Conservation (phyloP, 2,113 vertebrate genomes). For the Gymnocephalus cernua region DNA sequence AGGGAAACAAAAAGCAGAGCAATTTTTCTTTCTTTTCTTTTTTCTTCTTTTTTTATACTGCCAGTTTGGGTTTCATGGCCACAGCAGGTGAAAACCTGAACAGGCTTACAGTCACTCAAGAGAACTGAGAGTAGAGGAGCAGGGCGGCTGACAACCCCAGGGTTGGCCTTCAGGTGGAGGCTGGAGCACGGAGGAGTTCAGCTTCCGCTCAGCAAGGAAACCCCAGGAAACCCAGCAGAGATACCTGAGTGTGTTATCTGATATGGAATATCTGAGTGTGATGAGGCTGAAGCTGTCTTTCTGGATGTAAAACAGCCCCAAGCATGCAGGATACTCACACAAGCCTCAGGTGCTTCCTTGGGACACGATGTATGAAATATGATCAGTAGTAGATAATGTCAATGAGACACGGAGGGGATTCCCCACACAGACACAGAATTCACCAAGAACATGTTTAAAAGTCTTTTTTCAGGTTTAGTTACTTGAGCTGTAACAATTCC, state of each 20-base stretch:
- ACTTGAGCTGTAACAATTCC: too few relatives aligned
- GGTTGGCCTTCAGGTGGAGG: conserved; percentile 10
- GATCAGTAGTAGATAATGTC: conserved; percentile 9
- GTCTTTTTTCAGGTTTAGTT: not conserved
- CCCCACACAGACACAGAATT: not conserved
- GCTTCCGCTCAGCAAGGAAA: conserved; percentile 32
- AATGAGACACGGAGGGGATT: not conserved
- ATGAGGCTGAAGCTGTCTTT: conserved; percentile 33
- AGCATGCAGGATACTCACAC: not conserved
- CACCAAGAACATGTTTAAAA: not conserved
- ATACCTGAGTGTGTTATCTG: conserved; percentile 35
- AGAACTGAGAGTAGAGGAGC: conserved; percentile 17
- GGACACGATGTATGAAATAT: not conserved
- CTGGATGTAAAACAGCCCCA: conserved; percentile 13
- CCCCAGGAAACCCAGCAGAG: conserved; percentile 53
- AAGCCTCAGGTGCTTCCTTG: not conserved
- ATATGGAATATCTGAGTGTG: conserved; percentile 39
- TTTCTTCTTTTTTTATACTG: conserved; percentile 54
- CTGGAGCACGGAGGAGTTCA: conserved; percentile 9
- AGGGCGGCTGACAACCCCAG: conserved; percentile 23
- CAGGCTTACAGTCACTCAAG: conserved; percentile 66
- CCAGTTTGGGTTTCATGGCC: conserved; percentile 80
- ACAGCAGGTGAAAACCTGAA: conserved; percentile 75
- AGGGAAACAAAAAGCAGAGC: conserved; percentile 27
- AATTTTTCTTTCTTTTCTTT: conserved; percentile 34